Base-by-base conservation (phyloP, 2,888 invertebrate species). In the Caenorhabditis japonica region DNA sequence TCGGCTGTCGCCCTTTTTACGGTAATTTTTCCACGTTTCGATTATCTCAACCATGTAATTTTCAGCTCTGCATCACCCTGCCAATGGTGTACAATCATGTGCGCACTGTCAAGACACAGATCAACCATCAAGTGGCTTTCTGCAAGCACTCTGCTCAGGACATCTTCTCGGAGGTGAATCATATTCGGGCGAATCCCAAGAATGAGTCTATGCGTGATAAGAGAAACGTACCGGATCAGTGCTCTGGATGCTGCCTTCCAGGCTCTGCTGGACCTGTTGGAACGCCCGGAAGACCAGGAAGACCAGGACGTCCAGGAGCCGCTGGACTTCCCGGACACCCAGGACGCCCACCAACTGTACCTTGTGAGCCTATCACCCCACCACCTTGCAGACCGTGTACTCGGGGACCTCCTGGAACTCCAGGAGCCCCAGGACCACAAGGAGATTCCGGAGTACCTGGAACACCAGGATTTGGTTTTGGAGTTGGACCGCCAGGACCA, bases 231-330 rank as follows among this genome's bases (percentile, higher is more conserved):
- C n/a, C 76, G 36, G 62, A 39, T 21, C 27, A 53, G 10, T 85
- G 85, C 70, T 75, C 76, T 34, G 78, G 79, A 44, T 85, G 85
- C 69, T 85, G 85, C 66, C 78, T 83, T 44, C 79, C 79, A 39
- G 79, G 79, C 68, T 56, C 79, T 10, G 66, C 79, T 41, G 79
- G 79, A 51, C 74, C 80, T 38, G 76, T 70, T 19, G 80, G 80
- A 72, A 69, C 69, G 7, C 76, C 79, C 44, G 79, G 79, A 76
- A 76, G 72, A 21, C 79, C 79, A 53, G 79, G 79, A 72, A 55
- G 79, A 43, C 68, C 77, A 49, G 73, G 75, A 70, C 49, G 71
- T 25, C 70, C 60, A 55, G 80, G 80, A 64, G 75, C 79, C 38
- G 77, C 81, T 39, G 81, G 81, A 71, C 70, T 71, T 34, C 80